These are phyloP conservation scores for Eudemis profundana DNA, from an alignment of 2,888 invertebrate genomes.

Conservation along the genomic window DNA sequence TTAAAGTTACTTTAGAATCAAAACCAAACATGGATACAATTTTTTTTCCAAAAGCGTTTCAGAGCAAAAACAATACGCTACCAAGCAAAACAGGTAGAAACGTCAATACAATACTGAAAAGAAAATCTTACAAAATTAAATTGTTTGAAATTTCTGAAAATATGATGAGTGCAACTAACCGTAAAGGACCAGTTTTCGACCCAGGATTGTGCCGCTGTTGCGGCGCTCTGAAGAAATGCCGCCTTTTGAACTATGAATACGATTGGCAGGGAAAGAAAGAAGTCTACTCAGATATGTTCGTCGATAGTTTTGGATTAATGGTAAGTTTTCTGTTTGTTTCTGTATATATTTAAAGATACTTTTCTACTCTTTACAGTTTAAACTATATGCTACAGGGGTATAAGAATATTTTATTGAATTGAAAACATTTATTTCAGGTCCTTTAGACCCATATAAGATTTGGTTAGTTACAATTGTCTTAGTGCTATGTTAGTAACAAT, in stretches of 20 bases:
- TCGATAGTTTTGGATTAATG: slow-evolving; percentile 75
- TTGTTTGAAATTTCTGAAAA: not conserved
- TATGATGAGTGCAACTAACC: slow-evolving; percentile 48
- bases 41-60: not conserved
- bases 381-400: not conserved
- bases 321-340: slow-evolving; percentile 52
- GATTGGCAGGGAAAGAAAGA: slow-evolving; percentile 69
- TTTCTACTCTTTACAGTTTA: not conserved
- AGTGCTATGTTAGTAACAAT: too few relatives aligned
- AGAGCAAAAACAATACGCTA: slow-evolving; percentile 29
- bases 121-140: slow-evolving; percentile 9
- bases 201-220: slow-evolving; percentile 73
- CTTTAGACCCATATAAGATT: too few relatives aligned
- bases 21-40: too few relatives aligned
- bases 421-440: too few relatives aligned
- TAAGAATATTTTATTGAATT: not conserved
- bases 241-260: slow-evolving; percentile 71
- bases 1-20: too few relatives aligned
- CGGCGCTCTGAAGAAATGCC: slow-evolving; percentile 70
- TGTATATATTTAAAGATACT: not conserved
- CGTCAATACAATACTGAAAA: slow-evolving; percentile 41
- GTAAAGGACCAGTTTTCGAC: slow-evolving; percentile 69
- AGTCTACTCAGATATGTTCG: slow-evolving; percentile 73
- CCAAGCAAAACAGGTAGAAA: slow-evolving; percentile 38
- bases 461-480: too few relatives aligned